phyloP scores from a whole-genome alignment of 2,888 invertebrate genomes.

The Netelia melanura region DNA sequence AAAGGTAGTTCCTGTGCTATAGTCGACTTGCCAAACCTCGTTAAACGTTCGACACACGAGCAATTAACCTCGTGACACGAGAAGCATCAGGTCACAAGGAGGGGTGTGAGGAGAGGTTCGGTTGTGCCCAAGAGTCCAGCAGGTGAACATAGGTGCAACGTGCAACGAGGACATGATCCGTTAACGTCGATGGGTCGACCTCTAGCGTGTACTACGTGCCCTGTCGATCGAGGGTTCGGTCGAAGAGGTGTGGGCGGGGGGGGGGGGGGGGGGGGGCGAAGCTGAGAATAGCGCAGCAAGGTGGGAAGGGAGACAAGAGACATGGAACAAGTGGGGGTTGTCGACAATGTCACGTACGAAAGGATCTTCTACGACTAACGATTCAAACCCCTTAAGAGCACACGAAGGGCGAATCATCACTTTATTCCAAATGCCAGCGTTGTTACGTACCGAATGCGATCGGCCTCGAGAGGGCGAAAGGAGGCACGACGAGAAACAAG shows the following conservation, averaged over 20 bases:
- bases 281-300: background rate
- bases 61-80: constrained; percentile 68
- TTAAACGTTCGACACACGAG: constrained; percentile 66
- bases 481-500: constrained; percentile 7
- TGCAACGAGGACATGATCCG: constrained; percentile 63
- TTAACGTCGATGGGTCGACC: constrained; percentile 66
- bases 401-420: constrained; percentile 21
- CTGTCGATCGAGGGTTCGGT: constrained; percentile 13
- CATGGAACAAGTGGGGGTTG: background rate
- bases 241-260: background rate
- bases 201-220: constrained; percentile 48
- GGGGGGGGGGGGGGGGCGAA: background rate
- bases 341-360: constrained; percentile 53
- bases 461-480: constrained; percentile 25
- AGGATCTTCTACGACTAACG: background rate
- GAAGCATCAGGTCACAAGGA: constrained; percentile 51
- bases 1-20: background rate
- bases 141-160: constrained; percentile 58
- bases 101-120: background rate
- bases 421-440: background rate
- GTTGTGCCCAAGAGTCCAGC: constrained; percentile 45
- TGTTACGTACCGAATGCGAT: background rate
- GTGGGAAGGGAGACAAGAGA: constrained; percentile 12
- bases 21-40: constrained; percentile 49
- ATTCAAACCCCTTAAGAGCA: constrained; percentile 4